A percentile compares a stretch with the other conserved stretches of the same genome.
phyloP scores from a whole-genome alignment of 2,113 vertebrate species.

The Megalops atlanticus region DNA sequence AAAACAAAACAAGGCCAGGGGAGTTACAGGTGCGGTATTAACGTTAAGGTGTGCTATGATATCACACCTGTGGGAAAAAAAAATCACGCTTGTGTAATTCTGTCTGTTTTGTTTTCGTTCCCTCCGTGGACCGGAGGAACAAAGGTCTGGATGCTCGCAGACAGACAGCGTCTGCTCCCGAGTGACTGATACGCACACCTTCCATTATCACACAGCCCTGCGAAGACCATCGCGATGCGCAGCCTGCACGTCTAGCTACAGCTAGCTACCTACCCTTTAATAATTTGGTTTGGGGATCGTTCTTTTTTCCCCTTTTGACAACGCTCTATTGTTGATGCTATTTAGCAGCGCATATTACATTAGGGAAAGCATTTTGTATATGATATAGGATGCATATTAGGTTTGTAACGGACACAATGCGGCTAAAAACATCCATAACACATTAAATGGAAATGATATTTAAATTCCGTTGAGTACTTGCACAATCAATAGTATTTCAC shows the following conservation, averaged over 20 bases:
- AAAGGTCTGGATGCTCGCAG: slow-evolving; percentile 20
- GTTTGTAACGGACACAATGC: background rate
- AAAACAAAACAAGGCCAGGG: background rate
- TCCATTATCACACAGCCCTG: background rate
- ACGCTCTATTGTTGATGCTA: background rate
- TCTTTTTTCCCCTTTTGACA: slow-evolving; percentile 41
- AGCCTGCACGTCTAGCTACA: slow-evolving; percentile 30
- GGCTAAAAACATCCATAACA: background rate
- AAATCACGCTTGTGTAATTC: background rate
- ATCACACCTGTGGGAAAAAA: background rate
- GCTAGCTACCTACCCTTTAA: background rate
- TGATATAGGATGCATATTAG: background rate
- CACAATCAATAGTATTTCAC: background rate
- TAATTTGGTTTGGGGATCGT: background rate
- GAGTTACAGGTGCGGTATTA: background rate
- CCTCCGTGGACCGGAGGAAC: background rate
- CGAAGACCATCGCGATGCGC: slow-evolving; percentile 1
- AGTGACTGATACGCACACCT: slow-evolving; percentile 9
- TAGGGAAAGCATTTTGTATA: background rate
- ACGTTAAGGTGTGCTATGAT: background rate
- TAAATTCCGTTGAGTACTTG: background rate
- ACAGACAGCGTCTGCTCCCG: background rate
- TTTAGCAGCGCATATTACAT: background rate
- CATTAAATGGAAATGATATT: background rate
- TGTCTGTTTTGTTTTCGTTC: background rate